Conservation (phyloP, 2,113 vertebrate genomes). For the Laticauda laticaudata region DNA sequence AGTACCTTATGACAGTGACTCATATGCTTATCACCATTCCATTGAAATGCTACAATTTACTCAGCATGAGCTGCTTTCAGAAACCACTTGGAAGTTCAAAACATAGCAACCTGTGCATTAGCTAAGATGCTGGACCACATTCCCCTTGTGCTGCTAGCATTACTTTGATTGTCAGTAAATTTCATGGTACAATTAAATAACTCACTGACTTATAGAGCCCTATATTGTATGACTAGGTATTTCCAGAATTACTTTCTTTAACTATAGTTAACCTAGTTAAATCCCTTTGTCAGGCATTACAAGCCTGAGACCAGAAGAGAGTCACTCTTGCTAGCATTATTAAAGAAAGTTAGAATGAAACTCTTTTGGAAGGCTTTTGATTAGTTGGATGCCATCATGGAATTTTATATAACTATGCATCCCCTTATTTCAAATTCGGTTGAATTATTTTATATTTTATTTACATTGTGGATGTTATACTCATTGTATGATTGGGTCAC, state of each 20-base stretch:
- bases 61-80: not conserved
- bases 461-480: not conserved
- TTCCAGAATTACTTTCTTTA: not conserved
- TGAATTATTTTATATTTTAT: not conserved
- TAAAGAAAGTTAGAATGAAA: not conserved
- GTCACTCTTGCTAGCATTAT: not conserved
- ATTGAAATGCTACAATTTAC: not conserved
- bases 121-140: not conserved
- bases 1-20: not conserved
- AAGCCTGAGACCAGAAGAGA: not conserved
- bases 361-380: not conserved
- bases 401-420: not conserved
- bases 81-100: not conserved
- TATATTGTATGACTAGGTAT: not conserved
- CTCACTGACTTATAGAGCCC: not conserved
- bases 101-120: not conserved
- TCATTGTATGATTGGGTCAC: not conserved
- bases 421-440: not conserved
- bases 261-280: not conserved
- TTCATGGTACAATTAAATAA: not conserved
- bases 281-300: not conserved
- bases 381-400: not conserved
- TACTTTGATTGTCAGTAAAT: not conserved
- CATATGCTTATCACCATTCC: not conserved
- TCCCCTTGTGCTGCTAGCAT: not conserved